phyloP scores from a whole-genome alignment of 2,797 vertebrate genomes.

The Semotilus atromaculatus region DNA sequence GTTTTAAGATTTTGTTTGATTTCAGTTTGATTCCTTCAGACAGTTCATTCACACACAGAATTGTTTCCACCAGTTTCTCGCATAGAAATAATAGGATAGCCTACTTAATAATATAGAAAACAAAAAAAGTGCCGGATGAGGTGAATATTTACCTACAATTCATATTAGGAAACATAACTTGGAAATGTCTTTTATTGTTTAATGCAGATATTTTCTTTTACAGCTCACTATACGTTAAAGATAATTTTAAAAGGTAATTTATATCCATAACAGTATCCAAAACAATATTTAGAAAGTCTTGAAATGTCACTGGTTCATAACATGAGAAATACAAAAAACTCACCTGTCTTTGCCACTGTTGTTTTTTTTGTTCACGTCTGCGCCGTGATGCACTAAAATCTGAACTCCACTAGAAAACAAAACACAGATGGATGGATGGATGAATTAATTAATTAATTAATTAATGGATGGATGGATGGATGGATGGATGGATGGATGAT shows the following conservation, averaged over 20 bases:
- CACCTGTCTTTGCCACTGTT: slow-evolving; percentile 72
- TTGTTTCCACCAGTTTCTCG: not conserved
- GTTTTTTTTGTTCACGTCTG: slow-evolving; percentile 70
- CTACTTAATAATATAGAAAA: not conserved
- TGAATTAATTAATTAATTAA: no score
- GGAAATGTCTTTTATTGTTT: not conserved
- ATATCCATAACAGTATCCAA: not conserved
- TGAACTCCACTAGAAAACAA: slow-evolving; percentile 66
- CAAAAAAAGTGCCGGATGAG: not conserved
- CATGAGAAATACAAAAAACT: not conserved
- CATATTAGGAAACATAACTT: not conserved
- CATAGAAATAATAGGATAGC: not conserved
- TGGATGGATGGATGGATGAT: no score
- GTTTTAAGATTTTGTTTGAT: not conserved
- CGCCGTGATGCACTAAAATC: slow-evolving; percentile 63
- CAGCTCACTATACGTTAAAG: not conserved
- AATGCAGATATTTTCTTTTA: no score
- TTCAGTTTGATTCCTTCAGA: not conserved
- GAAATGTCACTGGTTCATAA: not conserved
- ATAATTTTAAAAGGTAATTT: no score
- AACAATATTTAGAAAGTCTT: not conserved
- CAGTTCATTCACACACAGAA: not conserved
- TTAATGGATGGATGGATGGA: no score
- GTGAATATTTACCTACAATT: not conserved
- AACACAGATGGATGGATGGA: not conserved